Percentiles rank a stretch among this genome's conserved stretches.
Conservation (phyloP, 2,113 vertebrate genomes). For the Speoplatyrhinus poulsoni region DNA sequence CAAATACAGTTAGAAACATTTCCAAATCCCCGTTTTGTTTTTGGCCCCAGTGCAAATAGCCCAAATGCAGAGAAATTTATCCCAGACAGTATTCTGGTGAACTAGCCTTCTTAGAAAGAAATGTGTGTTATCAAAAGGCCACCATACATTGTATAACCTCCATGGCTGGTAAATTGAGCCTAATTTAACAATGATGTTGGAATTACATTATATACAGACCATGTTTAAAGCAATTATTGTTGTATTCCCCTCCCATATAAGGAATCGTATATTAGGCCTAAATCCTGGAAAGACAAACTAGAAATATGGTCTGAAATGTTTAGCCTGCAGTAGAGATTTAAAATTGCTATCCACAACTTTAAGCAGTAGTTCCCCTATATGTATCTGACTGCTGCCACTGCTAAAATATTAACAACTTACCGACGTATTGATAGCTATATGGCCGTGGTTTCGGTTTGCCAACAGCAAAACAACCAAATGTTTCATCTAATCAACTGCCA, state of each 20-base stretch:
- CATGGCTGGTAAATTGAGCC: slow-evolving; percentile 2
- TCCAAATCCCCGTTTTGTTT: slow-evolving; percentile 42
- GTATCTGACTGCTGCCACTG: no score
- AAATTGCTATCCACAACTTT: neutral
- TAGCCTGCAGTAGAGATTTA: neutral
- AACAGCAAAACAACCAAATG: no score
- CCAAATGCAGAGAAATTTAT: slow-evolving; percentile 52
- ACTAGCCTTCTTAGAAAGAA: slow-evolving; percentile 60
- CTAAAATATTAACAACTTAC: no score
- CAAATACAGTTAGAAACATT: slow-evolving; percentile 53
- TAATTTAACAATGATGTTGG: neutral
- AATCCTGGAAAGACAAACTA: neutral
- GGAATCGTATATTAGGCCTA: neutral
- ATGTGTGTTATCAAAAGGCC: slow-evolving; percentile 23
- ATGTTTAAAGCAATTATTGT: neutral
- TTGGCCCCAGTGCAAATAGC: slow-evolving; percentile 53
- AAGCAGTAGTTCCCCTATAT: no score
- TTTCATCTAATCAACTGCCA: no score
- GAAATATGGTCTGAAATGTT: neutral
- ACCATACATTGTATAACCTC: slow-evolving; percentile 44
- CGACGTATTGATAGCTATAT: no score
- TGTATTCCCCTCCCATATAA: neutral
- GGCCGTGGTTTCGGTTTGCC: no score
- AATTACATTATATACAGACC: neutral
- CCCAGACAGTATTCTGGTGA: slow-evolving; percentile 55